phyloP scores from a whole-genome alignment of 2,797 vertebrate species.

The Columba guinea region DNA sequence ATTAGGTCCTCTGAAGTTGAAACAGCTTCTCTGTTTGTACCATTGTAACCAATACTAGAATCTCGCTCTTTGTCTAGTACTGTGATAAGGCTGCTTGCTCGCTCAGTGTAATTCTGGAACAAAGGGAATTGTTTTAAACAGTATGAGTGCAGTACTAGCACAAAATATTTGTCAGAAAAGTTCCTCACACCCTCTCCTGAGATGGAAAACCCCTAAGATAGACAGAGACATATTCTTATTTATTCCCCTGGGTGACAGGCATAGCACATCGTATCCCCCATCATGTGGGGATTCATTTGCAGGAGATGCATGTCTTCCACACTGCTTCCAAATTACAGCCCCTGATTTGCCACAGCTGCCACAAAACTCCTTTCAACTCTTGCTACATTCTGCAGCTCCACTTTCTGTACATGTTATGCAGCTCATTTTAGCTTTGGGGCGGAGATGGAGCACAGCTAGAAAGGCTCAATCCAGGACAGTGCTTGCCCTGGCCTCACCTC shows the following conservation, averaged over 20 bases:
- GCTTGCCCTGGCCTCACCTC: neutral
- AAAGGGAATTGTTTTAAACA: neutral
- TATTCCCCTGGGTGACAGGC: neutral
- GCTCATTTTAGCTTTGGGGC: neutral
- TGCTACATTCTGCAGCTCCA: neutral
- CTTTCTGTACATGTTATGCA: neutral
- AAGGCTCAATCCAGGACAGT: neutral
- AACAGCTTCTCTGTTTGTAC: neutral
- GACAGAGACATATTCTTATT: conserved; percentile 8
- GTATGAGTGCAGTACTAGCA: neutral
- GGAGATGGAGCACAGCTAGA: neutral
- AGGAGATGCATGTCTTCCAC: neutral
- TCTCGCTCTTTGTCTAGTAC: neutral
- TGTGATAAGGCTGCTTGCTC: neutral
- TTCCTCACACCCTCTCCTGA: neutral
- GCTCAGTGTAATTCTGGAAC: neutral
- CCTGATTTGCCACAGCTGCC: neutral
- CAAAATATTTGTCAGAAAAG: neutral
- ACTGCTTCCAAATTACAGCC: neutral
- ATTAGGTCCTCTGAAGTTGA: neutral
- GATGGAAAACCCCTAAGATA: neutral
- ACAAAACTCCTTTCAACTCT: neutral
- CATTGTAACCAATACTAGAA: neutral
- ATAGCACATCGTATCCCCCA: neutral
- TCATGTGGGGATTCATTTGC: neutral